Evolutionary conservation across 1,140 invertebrate genomes (phyloP), one percentile per base, ranked within the genome.

Genomic region (Rhopalosiphum maidis): DNA sequence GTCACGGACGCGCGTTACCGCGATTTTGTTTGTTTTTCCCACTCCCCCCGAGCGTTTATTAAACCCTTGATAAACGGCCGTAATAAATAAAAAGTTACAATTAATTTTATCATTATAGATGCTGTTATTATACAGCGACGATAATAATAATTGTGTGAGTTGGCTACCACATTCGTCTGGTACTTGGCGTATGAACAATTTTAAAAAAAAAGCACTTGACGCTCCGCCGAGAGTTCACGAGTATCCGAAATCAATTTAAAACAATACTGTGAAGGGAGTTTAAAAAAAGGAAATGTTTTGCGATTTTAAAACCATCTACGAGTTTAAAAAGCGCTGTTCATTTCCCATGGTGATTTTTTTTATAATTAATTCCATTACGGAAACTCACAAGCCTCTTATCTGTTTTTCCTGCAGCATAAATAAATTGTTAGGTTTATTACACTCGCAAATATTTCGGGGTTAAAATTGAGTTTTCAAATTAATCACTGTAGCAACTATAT

Each of bases 181-280:
- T 89, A 4, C 22, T 25, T 25, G 51, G 51, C 3, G 15, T 55
- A 23, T 37, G 21, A n/a, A 15, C n/a, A 68, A 77, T 77, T 51
- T 51, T 18, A 85, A 85, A 85, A 48, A n/a, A 87, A 46, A 46
- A 89, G 35, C 87, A 89, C 87, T 89, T 51, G 35, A 89, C 87
- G 35, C 21, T 89, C 48, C 22, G 5, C 35, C 11, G 1, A 89
- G 18, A 35, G 88, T 51, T 89, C 48, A n/a, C 15, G 35, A 23
- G n/a, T 43, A 54, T 23, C 23, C 51, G 21, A 89, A 89, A 89
- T 89, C 88, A 55, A 89, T 89, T 37, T 48, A 51, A 23, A 89
- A 89, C 46, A 37, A 54, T 54, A 54, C 48, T 22, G 4, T 48
- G 22, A 54, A 51, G 35, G 22, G 87, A 9, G 3, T 25, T 37